Evolutionary conservation across 2,797 vertebrate genomes (phyloP), one percentile per base, ranked within the genome.

Genomic region (Microctenopoma stevenorrisi): DNA sequence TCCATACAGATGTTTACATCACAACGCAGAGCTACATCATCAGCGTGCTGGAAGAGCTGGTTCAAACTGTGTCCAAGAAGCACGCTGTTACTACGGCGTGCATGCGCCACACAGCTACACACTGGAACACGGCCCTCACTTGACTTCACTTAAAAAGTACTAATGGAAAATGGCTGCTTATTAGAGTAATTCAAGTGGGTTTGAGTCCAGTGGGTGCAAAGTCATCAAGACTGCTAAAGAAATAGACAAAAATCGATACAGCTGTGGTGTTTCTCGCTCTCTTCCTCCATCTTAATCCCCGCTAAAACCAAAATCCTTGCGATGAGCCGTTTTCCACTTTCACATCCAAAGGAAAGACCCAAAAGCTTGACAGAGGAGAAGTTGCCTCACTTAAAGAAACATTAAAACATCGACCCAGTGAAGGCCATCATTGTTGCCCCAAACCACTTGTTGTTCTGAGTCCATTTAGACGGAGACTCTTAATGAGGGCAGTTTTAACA

Each of bases 391-490:
- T 74, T 60, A 59, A 73, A 78, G 64, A 66, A 40, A 72, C 78
- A 88, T 80, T 64, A 75, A 86, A 78, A 70, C 58, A 2, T 44
- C 22, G 26, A 43, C 44, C 57, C 56, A 50, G 79, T 82, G 79
- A 91, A 90, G 68, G 76, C 54, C 70, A 54, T 76, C 68, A 76
- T 88, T 89, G 88, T 89, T 78, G 73, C 40, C 79, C 22, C 51
- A 67, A 49, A 79, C 71, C 72, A 65, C 61, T 87, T 87, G 81
- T 87, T 81, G 71, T 49, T 74, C 62, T 16, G 13, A 66, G 60
- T 68, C 76, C 50, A 42, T 74, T 54, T 67, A 57, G 30, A 22
- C 22, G 22, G 22, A 48, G 58, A 57, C 28, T 22, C 56, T 70
- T 62, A 74, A 77, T 64, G 44, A 74, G 44, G 54, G 57, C 55